phyloP scores from a whole-genome alignment of 1,140 invertebrate genomes.

The Ceratina japonica region DNA sequence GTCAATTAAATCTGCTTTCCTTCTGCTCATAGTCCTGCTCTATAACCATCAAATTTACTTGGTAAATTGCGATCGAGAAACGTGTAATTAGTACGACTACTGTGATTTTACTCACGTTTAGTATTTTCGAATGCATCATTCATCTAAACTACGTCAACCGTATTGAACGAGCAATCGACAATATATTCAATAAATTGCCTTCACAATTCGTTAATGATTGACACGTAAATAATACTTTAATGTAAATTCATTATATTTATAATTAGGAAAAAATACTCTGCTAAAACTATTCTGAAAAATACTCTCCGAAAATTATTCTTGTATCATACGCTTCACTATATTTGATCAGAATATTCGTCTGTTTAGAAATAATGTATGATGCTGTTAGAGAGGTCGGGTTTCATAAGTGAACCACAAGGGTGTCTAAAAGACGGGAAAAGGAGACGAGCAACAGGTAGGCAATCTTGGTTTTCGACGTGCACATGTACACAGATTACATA shows the following conservation, averaged over 20 bases:
- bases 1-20: slow-evolving; percentile 1
- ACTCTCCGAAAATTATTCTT: not conserved
- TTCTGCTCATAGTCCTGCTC: not conserved
- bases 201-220: too few relatives aligned
- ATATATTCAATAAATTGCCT: too few relatives aligned
- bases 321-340: not conserved
- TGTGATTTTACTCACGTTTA: not conserved
- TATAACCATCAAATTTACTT: not conserved
- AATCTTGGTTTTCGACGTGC: slow-evolving; percentile 40
- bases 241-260: too few relatives aligned
- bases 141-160: too few relatives aligned
- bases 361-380: not conserved
- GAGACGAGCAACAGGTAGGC: slow-evolving; percentile 60
- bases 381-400: not conserved
- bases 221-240: too few relatives aligned
- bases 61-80: not conserved
- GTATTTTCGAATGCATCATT: too few relatives aligned
- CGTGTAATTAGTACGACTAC: not conserved
- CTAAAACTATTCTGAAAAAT: too few relatives aligned
- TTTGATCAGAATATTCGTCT: not conserved
- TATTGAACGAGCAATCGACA: too few relatives aligned
- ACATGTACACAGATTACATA: not conserved
- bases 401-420: not conserved
- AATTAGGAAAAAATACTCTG: too few relatives aligned
- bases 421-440: slow-evolving; percentile 24